These are phyloP conservation scores for Tetragonula carbonaria DNA, from an alignment of 2,888 invertebrate species.

Conservation along the genomic window DNA sequence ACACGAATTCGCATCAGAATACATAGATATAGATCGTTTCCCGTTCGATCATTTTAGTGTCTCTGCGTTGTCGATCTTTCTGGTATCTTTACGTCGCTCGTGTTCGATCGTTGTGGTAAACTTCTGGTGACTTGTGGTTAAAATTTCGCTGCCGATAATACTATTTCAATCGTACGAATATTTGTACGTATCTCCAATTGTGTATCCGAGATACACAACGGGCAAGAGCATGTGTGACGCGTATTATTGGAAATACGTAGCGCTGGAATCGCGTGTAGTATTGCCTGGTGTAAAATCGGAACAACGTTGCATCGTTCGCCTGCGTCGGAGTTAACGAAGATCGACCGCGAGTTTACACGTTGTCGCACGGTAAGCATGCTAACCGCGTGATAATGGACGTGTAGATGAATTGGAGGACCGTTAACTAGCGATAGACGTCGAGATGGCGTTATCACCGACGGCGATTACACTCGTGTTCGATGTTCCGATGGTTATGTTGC, in stretches of 20 bases:
- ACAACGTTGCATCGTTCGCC: background rate
- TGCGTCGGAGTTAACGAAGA: background rate
- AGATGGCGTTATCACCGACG: background rate
- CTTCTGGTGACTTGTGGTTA: background rate
- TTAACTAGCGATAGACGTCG: background rate
- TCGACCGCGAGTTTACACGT: slow-evolving; percentile 12
- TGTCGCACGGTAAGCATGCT: background rate
- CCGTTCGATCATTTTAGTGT: background rate
- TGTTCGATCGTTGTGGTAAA: background rate
- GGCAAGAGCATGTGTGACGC: background rate
- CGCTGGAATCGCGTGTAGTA: too few relatives aligned
- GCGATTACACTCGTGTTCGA: background rate
- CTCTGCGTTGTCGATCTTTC: background rate
- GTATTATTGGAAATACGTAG: background rate
- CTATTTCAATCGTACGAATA: background rate
- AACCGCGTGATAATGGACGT: slow-evolving; percentile 9
- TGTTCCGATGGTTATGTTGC: background rate
- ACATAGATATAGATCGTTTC: too few relatives aligned
- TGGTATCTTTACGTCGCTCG: background rate
- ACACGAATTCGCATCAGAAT: background rate
- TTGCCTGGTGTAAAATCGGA: background rate
- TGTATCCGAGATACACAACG: background rate
- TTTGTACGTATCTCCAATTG: too few relatives aligned
- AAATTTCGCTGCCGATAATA: background rate
- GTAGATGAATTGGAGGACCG: slow-evolving; percentile 7